Conservation (phyloP, 30 jellyfish, hydroid and myxozoan genomes). For the Pelagia noctiluca region DNA sequence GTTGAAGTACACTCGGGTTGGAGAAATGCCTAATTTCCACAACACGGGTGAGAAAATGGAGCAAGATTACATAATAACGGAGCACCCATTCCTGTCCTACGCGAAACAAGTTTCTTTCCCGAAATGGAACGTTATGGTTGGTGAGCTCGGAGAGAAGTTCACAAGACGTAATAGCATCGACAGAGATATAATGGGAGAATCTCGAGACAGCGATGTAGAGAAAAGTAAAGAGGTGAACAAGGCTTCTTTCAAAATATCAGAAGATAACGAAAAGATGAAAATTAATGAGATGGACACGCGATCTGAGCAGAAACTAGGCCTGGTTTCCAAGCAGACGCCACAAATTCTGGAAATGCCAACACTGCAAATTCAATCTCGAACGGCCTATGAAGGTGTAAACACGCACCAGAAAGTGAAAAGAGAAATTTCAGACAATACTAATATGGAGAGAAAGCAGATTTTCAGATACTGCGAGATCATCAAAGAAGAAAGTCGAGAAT, state of each 20-base stretch:
- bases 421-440: background rate
- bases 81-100: slow-evolving; percentile 29
- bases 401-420: background rate
- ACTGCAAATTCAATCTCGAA: no score
- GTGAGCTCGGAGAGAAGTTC: slow-evolving; percentile 55
- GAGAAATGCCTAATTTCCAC: slow-evolving; percentile 5
- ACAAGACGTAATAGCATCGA: slow-evolving; percentile 71
- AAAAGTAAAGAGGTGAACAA: background rate
- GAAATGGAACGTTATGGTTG: slow-evolving; percentile 80
- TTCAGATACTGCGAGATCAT: slow-evolving; percentile 49
- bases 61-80: no score
- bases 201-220: background rate
- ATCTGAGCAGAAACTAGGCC: no score
- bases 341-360: no score
- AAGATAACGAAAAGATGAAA: no score
- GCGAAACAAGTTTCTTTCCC: slow-evolving; percentile 87
- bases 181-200: background rate
- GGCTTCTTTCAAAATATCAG: no score
- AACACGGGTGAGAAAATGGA: slow-evolving; percentile 47
- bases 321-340: no score
- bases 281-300: no score
- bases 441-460: slow-evolving; percentile 25
- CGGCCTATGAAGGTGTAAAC: background rate
- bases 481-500: slow-evolving; percentile 50
- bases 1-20: no score